These are phyloP conservation scores for Distichodus sexfasciatus DNA, from an alignment of 2,797 vertebrate genomes.

Conservation along the genomic window DNA sequence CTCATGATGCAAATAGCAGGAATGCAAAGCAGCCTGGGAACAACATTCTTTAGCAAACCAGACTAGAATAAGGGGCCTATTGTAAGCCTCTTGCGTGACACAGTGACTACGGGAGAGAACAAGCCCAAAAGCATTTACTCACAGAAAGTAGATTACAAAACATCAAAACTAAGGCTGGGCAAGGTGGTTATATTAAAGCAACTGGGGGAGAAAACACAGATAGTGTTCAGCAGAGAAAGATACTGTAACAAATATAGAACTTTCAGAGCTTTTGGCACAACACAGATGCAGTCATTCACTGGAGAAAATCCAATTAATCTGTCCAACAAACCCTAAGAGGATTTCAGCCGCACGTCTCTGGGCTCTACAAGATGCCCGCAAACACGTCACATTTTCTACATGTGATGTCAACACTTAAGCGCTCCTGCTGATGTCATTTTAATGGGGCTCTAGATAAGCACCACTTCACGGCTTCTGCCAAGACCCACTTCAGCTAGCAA, in stretches of 20 bases:
- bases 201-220: not conserved
- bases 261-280: not conserved
- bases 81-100: not conserved
- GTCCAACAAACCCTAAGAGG: conserved; percentile 37
- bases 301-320: conserved; percentile 33
- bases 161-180: conserved; percentile 14
- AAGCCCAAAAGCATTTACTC: not conserved
- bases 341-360: conserved; percentile 25
- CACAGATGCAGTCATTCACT: conserved; percentile 10
- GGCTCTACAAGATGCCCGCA: not conserved
- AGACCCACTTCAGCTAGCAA: not conserved
- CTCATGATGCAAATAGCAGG: conserved; percentile 39
- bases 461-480: not conserved
- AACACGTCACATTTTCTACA: not conserved
- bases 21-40: conserved; percentile 50
- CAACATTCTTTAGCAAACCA: conserved; percentile 39
- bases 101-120: not conserved
- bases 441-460: conserved; percentile 25
- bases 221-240: not conserved
- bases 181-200: not conserved
- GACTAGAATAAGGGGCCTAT: conserved; percentile 41
- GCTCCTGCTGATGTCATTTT: conserved; percentile 20
- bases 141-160: not conserved
- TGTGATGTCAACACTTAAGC: conserved; percentile 10
- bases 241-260: not conserved